A percentile compares a stretch with the other conserved stretches of the same genome.
Evolutionary conservation across 2,888 invertebrate species (phyloP).

Genomic region (Pristionchus exspectatus): DNA sequence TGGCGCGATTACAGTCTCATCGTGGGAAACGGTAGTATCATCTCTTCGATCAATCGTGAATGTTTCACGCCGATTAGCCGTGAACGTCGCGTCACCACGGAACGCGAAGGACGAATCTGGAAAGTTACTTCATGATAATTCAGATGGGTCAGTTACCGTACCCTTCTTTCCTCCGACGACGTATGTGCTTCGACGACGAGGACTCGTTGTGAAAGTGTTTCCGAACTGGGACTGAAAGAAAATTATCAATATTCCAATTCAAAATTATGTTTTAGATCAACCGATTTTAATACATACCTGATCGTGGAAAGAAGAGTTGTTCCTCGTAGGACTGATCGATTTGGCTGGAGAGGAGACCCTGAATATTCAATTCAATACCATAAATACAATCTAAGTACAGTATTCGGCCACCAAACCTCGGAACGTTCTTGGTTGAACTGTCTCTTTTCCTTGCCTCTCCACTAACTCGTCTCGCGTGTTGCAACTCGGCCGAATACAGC

Average conservation of each 20-base stretch:
- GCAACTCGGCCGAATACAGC: slow-evolving; percentile 46
- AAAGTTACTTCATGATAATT: background rate
- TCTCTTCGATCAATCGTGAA: slow-evolving; percentile 32
- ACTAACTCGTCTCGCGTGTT: slow-evolving; percentile 25
- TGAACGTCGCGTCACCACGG: slow-evolving; percentile 26
- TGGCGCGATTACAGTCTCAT: slow-evolving; percentile 30
- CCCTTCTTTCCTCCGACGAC: slow-evolving; percentile 18
- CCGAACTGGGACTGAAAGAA: background rate
- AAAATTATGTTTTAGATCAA: background rate
- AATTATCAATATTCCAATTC: background rate
- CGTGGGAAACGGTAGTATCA: slow-evolving; percentile 45
- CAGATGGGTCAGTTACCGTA: background rate
- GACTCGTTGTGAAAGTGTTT: background rate
- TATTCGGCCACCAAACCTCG: background rate
- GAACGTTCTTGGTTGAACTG: background rate
- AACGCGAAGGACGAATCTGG: background rate
- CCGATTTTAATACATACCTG: background rate
- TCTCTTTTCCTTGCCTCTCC: background rate
- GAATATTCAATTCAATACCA: background rate
- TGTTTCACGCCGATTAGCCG: background rate
- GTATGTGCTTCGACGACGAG: slow-evolving; percentile 32
- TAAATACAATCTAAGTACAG: background rate
- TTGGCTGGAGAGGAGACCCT: slow-evolving; percentile 15
- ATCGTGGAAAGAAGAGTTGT: slow-evolving; percentile 1
- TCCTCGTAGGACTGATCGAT: slow-evolving; percentile 20